phyloP scores from a whole-genome alignment of 2,888 invertebrate genomes.

The Macrophya annulata region DNA sequence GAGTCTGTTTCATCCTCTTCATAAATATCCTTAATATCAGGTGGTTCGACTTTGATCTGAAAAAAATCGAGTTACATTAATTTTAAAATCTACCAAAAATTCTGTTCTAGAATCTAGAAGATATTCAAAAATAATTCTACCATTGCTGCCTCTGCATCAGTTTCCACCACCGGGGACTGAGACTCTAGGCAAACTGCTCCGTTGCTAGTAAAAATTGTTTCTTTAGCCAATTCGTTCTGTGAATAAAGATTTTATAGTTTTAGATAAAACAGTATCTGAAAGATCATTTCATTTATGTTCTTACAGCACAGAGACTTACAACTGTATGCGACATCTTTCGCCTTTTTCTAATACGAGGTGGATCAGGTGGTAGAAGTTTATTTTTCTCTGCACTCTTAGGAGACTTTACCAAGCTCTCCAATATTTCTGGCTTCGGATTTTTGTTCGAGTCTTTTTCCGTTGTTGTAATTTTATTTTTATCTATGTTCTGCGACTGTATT shows the following conservation, averaged over 20 bases:
- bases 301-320: constrained; percentile 55
- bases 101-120: neutral
- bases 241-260: constrained; percentile 14
- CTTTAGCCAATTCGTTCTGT: constrained; percentile 65
- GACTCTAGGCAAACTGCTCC: constrained; percentile 59
- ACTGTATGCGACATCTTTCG: constrained; percentile 64
- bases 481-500: constrained; percentile 57
- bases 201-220: constrained; percentile 63
- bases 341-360: constrained; percentile 60
- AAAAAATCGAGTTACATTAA: constrained; percentile 48
- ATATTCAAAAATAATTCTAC: neutral
- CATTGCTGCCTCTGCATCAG: constrained; percentile 50
- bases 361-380: constrained; percentile 48
- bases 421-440: neutral
- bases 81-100: neutral
- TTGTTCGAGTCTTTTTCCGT: neutral
- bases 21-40: constrained; percentile 69
- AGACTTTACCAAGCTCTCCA: neutral
- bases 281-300: neutral
- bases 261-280: neutral
- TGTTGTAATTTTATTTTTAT: constrained; percentile 28
- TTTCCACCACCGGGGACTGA: constrained; percentile 55
- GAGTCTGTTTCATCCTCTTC: constrained; percentile 33
- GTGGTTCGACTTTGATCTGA: constrained; percentile 74
- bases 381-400: constrained; percentile 19